A percentile compares a stretch with the other conserved stretches of the same genome.
Evolutionary conservation across 1,140 invertebrate genomes (phyloP).

Genomic region (Anoplophora glabripennis): DNA sequence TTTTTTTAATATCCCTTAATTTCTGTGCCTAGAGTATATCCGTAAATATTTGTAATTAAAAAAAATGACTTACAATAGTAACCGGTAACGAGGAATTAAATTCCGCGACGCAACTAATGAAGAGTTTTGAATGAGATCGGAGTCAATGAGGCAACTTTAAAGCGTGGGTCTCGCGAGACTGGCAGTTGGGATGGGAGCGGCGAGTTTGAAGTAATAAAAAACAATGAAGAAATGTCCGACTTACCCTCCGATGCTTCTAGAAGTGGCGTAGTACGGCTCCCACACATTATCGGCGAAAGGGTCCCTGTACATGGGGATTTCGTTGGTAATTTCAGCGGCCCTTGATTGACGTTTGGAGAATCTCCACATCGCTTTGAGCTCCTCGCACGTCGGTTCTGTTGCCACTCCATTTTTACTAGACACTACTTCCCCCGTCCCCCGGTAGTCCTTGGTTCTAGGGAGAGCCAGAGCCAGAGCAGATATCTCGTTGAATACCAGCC

Average conservation of each 20-base stretch:
- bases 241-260: slow-evolving; percentile 53
- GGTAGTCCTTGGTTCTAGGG: slow-evolving; percentile 37
- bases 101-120: no score
- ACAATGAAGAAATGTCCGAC: slow-evolving; percentile 20
- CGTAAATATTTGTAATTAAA: no score
- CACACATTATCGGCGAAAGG: slow-evolving; percentile 78
- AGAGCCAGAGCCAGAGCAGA: slow-evolving; percentile 31
- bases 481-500: slow-evolving; percentile 17
- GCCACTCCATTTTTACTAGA: slow-evolving; percentile 35
- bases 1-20: no score
- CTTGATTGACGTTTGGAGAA: slow-evolving; percentile 85
- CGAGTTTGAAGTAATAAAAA: no score
- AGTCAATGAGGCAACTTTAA: no score
- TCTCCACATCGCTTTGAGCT: slow-evolving; percentile 87
- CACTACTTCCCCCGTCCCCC: slow-evolving; percentile 40
- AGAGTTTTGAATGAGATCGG: no score
- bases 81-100: no score
- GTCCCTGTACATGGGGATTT: slow-evolving; percentile 75
- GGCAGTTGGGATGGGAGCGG: no score
- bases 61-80: no score
- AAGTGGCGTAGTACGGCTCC: slow-evolving; percentile 63
- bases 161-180: no score
- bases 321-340: slow-evolving; percentile 79
- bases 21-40: no score
- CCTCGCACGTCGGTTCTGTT: slow-evolving; percentile 78